Percentiles rank a stretch among this genome's conserved stretches.
These are phyloP conservation scores for Bubo bubo DNA, from an alignment of 2,113 vertebrate species.

Conservation along the genomic window DNA sequence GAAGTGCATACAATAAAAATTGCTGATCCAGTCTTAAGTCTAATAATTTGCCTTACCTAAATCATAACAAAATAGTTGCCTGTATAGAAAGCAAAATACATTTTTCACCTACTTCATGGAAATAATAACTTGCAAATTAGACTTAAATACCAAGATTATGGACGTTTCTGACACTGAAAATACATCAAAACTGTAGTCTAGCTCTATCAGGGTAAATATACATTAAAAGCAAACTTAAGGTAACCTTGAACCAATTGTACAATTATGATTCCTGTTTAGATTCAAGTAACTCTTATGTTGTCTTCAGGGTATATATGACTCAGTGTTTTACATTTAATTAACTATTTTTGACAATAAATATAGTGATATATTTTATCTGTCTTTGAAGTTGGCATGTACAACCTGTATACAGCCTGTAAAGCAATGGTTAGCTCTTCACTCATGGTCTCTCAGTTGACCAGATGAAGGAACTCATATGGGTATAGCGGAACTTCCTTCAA, in stretches of 20 bases:
- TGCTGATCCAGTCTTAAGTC: not conserved
- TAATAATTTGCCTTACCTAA: not conserved
- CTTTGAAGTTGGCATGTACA: not conserved
- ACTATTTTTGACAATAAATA: not conserved
- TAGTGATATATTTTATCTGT: not conserved
- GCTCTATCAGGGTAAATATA: not conserved
- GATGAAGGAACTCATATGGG: not conserved
- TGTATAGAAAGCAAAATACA: not conserved
- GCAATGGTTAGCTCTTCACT: not conserved
- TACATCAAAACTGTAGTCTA: not conserved
- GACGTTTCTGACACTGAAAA: not conserved
- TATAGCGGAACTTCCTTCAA: not conserved
- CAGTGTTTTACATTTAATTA: not conserved
- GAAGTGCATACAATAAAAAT: not conserved
- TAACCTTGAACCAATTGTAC: not conserved
- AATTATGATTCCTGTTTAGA: not conserved
- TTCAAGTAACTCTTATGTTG: not conserved
- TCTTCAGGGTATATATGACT: not conserved
- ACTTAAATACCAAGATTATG: not conserved
- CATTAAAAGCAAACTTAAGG: not conserved
- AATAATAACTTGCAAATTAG: not conserved
- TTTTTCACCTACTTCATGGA: not conserved
- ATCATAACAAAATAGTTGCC: not conserved
- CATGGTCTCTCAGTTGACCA: not conserved
- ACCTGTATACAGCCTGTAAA: not conserved